A percentile compares a stretch with the other conserved stretches of the same genome.
Evolutionary conservation across 1,140 invertebrate species (phyloP).

Genomic region (Drosophila grimshawi): DNA sequence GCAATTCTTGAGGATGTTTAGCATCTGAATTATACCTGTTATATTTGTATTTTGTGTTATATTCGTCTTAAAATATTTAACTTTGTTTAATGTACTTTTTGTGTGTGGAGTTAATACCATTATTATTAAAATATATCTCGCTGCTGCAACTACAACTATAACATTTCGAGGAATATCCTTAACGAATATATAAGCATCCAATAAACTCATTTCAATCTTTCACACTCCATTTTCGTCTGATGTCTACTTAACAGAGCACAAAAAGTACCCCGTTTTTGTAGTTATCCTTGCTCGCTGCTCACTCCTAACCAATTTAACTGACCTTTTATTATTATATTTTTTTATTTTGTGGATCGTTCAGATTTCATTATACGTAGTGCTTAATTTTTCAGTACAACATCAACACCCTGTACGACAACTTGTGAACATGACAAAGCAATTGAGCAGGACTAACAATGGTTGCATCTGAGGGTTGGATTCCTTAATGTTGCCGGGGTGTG

Average conservation of each 20-base stretch:
- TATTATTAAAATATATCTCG: too few species aligned
- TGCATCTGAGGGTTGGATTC: constrained; percentile 14
- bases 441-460: constrained; percentile 45
- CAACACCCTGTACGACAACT: constrained; percentile 80
- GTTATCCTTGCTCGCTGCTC: constrained; percentile 16
- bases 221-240: background rate
- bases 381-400: constrained; percentile 81
- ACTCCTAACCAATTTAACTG: constrained; percentile 11
- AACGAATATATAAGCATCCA: constrained; percentile 1
- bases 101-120: too few species aligned
- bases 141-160: background rate
- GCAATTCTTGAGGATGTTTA: too few species aligned
- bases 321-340: constrained; percentile 33
- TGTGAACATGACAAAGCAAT: constrained; percentile 83
- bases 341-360: constrained; percentile 53
- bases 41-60: too few species aligned
- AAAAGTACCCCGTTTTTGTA: constrained; percentile 4
- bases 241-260: background rate
- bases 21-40: too few species aligned
- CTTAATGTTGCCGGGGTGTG: constrained; percentile 16
- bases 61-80: too few species aligned
- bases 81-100: too few species aligned
- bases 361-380: constrained; percentile 70
- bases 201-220: constrained; percentile 14
- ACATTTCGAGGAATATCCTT: background rate